phyloP scores from a whole-genome alignment of 1,140 invertebrate species.

The Drosophila obscura region DNA sequence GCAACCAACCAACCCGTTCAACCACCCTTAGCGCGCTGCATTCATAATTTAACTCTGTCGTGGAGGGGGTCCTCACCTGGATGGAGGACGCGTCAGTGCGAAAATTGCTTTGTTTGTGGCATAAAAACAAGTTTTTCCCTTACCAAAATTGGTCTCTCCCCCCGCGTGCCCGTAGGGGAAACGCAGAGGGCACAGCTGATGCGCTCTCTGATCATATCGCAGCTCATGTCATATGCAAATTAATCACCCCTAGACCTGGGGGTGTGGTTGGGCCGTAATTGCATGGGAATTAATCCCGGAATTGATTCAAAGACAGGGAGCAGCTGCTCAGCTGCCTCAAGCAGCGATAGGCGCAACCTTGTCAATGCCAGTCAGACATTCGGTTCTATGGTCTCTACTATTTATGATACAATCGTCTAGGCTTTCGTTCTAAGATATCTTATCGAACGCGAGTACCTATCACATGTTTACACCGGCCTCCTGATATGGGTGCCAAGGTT shows the following conservation, averaged over 20 bases:
- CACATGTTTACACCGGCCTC: slow-evolving; percentile 22
- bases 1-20: slow-evolving; percentile 46
- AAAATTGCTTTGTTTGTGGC: slow-evolving; percentile 80
- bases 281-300: slow-evolving; percentile 43
- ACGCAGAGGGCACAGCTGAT: slow-evolving; percentile 54
- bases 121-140: slow-evolving; percentile 64
- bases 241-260: slow-evolving; percentile 50
- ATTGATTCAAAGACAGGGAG: slow-evolving; percentile 47
- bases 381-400: not conserved
- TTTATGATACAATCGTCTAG: too few relatives aligned
- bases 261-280: slow-evolving; percentile 35
- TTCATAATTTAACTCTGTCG: slow-evolving; percentile 50
- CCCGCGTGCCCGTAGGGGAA: not conserved
- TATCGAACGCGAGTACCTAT: slow-evolving; percentile 20
- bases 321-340: slow-evolving; percentile 27
- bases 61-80: slow-evolving; percentile 32
- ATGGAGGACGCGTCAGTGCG: slow-evolving; percentile 64
- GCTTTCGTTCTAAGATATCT: slow-evolving; percentile 34
- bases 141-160: slow-evolving; percentile 1
- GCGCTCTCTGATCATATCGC: slow-evolving; percentile 65
- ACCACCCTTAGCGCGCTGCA: slow-evolving; percentile 44
- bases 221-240: slow-evolving; percentile 74
- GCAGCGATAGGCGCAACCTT: slow-evolving; percentile 19
- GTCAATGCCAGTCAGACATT: slow-evolving; percentile 16
- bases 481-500: too few relatives aligned